Conservation (phyloP, 92 coral and sea anemone genomes). For the Epizoanthus scotinus region DNA sequence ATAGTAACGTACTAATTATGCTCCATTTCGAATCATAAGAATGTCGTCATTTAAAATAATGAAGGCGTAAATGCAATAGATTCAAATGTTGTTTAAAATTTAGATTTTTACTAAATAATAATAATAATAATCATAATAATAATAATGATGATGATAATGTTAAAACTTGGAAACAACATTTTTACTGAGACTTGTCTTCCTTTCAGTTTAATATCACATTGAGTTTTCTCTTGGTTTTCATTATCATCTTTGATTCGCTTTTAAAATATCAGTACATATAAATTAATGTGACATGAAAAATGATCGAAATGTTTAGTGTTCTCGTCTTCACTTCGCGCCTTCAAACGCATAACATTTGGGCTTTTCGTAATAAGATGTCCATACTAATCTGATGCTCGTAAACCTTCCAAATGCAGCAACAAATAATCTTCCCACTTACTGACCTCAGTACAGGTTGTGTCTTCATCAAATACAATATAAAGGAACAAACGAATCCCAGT, state of each 20-base stretch:
- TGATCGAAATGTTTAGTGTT: background rate
- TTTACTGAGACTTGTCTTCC: background rate
- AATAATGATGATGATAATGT: background rate
- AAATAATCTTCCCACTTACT: background rate
- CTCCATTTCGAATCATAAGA: too few species aligned
- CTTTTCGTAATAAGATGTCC: background rate
- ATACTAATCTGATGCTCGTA: background rate
- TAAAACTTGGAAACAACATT: background rate
- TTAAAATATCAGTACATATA: background rate
- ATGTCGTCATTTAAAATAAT: background rate
- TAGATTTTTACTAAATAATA: background rate
- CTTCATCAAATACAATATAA: background rate
- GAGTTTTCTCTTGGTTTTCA: background rate
- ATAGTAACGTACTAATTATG: too few species aligned
- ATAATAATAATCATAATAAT: background rate
- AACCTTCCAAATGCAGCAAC: background rate
- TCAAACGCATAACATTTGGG: conserved; percentile 6
- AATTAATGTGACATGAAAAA: background rate
- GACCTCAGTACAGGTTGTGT: background rate
- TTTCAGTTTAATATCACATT: too few species aligned
- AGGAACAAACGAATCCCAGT: background rate
- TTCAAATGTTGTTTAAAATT: background rate
- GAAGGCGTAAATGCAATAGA: background rate
- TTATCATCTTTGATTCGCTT: background rate
- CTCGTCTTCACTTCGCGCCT: conserved; percentile 5